Base-by-base conservation (phyloP, 2,888 invertebrate genomes). In the Andrena bicolor region DNA sequence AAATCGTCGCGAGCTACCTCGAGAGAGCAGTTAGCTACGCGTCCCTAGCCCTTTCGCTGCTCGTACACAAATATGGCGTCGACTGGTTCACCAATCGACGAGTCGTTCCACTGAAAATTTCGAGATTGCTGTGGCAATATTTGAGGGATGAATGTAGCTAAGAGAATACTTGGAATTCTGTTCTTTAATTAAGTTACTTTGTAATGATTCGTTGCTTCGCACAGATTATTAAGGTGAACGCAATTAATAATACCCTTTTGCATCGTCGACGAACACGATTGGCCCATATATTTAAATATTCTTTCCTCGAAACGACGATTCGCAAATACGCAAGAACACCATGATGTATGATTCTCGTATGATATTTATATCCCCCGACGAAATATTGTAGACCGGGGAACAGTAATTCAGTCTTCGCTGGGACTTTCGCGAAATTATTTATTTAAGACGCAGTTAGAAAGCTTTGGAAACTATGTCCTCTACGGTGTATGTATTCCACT, bases 1-100 rank as follows among this genome's bases (percentile, higher is more conserved):
- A 32, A 74, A 63, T 82, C 80, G 82, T 75, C 82, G 66, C 82
- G 82, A 80, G 71, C 80, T 82, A 82, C 80, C 82, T 80, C 80
- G 82, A 80, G 75, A 75, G 80, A 75, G 75, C 70, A 80, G 70
- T 75, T 82, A 75, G 75, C 75, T 68, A 80, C 71, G 75, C 75
- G 51, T 66, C 61, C 80, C 75, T 80, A 82, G 66, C 82, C 75
- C 75, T 66, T 80, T 80, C 75, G 75, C 65, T 80, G 75, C 70
- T 61, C 4, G 6, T 2, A 8, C 56, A 70, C 3, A 41, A 30
- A 76, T 51, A 41, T 23, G 5, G 49, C 48, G 13, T 8, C 30
- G 20, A 3, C 66, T 41, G 20, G 13, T 26, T 1, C 8, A 58
- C 0, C 2, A 70, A 58, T 20, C n/a, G 13, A 26, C 1, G 41